A percentile compares a stretch with the other conserved stretches of the same genome.
Evolutionary conservation across 1,140 invertebrate species (phyloP).

Genomic region (Eumeta japonica): DNA sequence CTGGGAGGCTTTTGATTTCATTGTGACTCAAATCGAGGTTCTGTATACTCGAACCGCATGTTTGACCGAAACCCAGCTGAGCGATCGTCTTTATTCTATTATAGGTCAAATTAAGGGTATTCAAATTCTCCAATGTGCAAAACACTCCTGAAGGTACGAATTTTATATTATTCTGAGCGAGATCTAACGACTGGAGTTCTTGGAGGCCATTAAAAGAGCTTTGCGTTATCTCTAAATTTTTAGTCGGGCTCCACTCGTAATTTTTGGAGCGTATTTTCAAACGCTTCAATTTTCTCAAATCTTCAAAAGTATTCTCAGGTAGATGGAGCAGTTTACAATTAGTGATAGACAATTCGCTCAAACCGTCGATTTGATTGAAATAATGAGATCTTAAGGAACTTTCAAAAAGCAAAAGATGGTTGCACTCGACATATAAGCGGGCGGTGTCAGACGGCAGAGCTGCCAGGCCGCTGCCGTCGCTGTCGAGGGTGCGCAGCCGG

Average conservation of each 20-base stretch:
- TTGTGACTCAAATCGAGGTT: conserved; percentile 78
- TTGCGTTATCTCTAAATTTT: conserved; percentile 67
- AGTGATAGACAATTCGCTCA: conserved; percentile 72
- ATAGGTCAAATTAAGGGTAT: conserved; percentile 78
- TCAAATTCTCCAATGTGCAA: conserved; percentile 75
- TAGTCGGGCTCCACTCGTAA: conserved; percentile 71
- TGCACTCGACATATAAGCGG: conserved; percentile 72
- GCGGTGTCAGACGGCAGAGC: conserved; percentile 64
- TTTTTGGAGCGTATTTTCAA: conserved; percentile 75
- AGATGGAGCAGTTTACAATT: conserved; percentile 78
- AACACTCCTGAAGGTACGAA: conserved; percentile 72
- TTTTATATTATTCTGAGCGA: conserved; percentile 79
- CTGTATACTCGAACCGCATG: conserved; percentile 62
- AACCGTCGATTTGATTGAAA: conserved; percentile 70
- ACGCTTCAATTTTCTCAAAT: conserved; percentile 71
- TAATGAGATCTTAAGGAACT: conserved; percentile 70
- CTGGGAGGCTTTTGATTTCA: conserved; percentile 67
- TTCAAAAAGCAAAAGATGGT: conserved; percentile 75
- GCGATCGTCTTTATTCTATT: conserved; percentile 75
- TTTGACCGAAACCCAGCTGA: conserved; percentile 68
- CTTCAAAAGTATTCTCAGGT: conserved; percentile 74
- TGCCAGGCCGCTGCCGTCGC: conserved; percentile 65
- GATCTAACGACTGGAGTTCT: conserved; percentile 75
- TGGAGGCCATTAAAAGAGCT: conserved; percentile 71
- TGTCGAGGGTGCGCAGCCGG: conserved; percentile 68